Base-by-base conservation (phyloP, 2,797 vertebrate species). In the Notoglanidium macrostoma region DNA sequence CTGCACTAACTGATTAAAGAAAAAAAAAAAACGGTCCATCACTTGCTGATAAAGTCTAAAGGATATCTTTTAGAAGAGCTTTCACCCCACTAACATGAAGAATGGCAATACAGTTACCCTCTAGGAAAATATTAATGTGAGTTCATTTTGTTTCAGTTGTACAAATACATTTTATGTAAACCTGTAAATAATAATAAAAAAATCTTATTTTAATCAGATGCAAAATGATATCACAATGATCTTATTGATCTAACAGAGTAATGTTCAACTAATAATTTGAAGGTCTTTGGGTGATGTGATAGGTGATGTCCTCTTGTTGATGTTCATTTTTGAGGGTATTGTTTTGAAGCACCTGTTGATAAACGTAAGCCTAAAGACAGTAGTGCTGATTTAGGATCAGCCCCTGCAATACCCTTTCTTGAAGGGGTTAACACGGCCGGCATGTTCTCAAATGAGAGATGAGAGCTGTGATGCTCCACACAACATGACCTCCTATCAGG, bases 1-100 rank as follows among this genome's bases (percentile, higher is more conserved):
- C 93, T 89, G 86, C 92, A 93, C 92, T 89, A 94, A 95, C 90
- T 77, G 93, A 94, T 95, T 94, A 91, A 89, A 84, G 89, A 84
- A 85, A 90, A 93, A 57, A 78, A 74, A 92, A 90, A 92, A 86
- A 57, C 90, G 67, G 90, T 91, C 90, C 59, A 89, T 95, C 94
- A 95, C 94, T 94, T 95, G 94, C 93, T 91, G 87, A 88, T 90
- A 49, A 85, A 88, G 68, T 81, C 78, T 86, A 49, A 91, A 89
- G 87, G 89, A 79, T 89, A 91, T 91, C 92, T 92, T 87, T 90
- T 90, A 86, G 87, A 85, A 59, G 73, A 70, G 89, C 46, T 80
- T 88, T 70, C 35, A 74, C 87, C 76, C 70, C 51, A 0, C 72
- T 54, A 44, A 83, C 51, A 72, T 81, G 35, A 12, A 46, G 19